Evolutionary conservation across 2,888 invertebrate species (phyloP).

Genomic region (Mechanitis mazaeus): DNA sequence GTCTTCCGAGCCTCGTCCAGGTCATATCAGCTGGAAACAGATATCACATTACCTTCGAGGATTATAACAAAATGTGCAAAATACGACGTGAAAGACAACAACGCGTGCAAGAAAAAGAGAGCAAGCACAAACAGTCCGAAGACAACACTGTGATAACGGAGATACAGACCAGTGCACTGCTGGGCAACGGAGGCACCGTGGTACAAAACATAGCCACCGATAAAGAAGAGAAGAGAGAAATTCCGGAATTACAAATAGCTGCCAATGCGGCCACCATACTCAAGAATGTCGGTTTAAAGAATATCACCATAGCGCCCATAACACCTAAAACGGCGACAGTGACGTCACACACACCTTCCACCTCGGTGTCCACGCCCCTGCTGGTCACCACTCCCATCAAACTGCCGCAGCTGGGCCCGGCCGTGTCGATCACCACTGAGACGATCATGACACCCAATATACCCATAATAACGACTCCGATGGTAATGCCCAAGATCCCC

Average conservation of each 20-base stretch:
- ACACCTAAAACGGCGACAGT: slow-evolving; percentile 60
- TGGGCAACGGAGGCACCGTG: slow-evolving; percentile 62
- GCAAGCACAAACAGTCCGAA: slow-evolving; percentile 31
- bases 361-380: slow-evolving; percentile 46
- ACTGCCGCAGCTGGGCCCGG: slow-evolving; percentile 53
- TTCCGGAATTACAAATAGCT: slow-evolving; percentile 46
- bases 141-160: slow-evolving; percentile 56
- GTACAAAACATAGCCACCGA: slow-evolving; percentile 47
- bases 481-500: slow-evolving; percentile 85
- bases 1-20: slow-evolving; percentile 81
- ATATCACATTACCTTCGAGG: slow-evolving; percentile 85
- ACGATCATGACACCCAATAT: slow-evolving; percentile 40
- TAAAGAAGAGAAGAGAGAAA: slow-evolving; percentile 44
- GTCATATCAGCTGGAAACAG: slow-evolving; percentile 87
- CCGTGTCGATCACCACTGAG: slow-evolving; percentile 57
- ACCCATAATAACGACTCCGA: slow-evolving; percentile 45
- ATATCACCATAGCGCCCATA: slow-evolving; percentile 70
- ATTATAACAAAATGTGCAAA: slow-evolving; percentile 88
- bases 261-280: slow-evolving; percentile 63
- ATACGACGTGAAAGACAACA: slow-evolving; percentile 81
- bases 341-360: slow-evolving; percentile 50
- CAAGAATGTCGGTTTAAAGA: slow-evolving; percentile 69
- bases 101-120: slow-evolving; percentile 69
- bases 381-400: slow-evolving; percentile 52
- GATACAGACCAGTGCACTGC: slow-evolving; percentile 56